A percentile compares a stretch with the other conserved stretches of the same genome.
phyloP scores from a whole-genome alignment of 2,888 invertebrate species.

The Carabus problematicus region DNA sequence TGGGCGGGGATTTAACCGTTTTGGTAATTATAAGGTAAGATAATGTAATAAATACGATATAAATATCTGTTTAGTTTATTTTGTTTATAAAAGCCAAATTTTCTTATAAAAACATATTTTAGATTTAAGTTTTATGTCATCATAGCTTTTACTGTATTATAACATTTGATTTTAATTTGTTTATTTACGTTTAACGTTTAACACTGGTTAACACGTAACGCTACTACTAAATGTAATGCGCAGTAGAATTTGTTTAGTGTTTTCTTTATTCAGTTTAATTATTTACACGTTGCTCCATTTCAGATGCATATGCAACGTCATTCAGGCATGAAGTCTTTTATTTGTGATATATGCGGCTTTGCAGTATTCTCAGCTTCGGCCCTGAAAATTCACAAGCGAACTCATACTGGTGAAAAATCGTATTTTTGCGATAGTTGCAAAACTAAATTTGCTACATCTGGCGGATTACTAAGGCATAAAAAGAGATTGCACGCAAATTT shows the following conservation, averaged over 20 bases:
- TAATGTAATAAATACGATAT: no score
- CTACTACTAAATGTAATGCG: no score
- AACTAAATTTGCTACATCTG: slow-evolving; percentile 11
- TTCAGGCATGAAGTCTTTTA: slow-evolving; percentile 20
- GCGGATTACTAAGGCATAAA: slow-evolving; percentile 18
- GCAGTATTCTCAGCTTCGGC: slow-evolving; percentile 20
- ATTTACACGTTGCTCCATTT: neutral
- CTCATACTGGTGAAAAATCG: slow-evolving; percentile 24
- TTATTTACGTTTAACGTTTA: no score
- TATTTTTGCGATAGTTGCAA: slow-evolving; percentile 18
- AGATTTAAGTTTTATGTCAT: no score
- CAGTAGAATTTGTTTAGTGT: no score
- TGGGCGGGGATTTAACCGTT: slow-evolving; percentile 12
- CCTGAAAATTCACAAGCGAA: slow-evolving; percentile 21
- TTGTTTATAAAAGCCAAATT: no score
- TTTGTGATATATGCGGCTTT: slow-evolving; percentile 26
- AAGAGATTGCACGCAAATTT: slow-evolving; percentile 9
- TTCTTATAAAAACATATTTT: no score
- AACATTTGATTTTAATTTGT: no score
- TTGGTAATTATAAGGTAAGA: slow-evolving; percentile 28
- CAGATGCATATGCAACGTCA: slow-evolving; percentile 30
- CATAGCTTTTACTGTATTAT: no score
- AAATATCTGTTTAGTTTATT: no score
- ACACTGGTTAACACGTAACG: no score
- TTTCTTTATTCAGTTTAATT: no score